These are phyloP conservation scores for Tinea semifulvella DNA, from an alignment of 2,888 invertebrate species.

Conservation along the genomic window DNA sequence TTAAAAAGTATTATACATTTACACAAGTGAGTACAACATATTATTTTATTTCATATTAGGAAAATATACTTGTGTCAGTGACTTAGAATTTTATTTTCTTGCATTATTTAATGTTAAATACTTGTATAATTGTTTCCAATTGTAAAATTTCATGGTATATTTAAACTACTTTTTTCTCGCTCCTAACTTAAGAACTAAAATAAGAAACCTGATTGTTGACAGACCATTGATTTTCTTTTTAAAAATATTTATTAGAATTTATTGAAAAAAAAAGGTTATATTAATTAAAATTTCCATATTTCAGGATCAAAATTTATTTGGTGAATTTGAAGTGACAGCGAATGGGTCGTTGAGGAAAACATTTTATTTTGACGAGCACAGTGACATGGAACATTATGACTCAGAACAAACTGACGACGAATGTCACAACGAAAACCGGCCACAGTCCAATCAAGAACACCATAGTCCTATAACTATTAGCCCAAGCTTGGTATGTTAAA, in stretches of 20 bases:
- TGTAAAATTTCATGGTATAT: no score
- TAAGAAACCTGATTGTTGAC: no score
- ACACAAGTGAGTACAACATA: slow-evolving; percentile 35
- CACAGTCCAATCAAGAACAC: slow-evolving; percentile 39
- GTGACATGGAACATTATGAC: slow-evolving; percentile 52
- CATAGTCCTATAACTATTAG: slow-evolving; percentile 47
- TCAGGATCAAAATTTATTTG: slow-evolving; percentile 49
- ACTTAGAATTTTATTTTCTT: background rate
- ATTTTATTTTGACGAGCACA: slow-evolving; percentile 52
- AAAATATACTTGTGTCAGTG: background rate
- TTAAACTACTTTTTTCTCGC: no score
- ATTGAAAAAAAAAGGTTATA: background rate
- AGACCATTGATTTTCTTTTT: no score
- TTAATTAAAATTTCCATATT: background rate
- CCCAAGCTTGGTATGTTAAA: slow-evolving; percentile 53
- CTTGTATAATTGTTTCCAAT: no score
- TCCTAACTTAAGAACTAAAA: no score
- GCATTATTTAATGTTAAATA: no score
- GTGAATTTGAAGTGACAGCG: slow-evolving; percentile 52
- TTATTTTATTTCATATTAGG: background rate
- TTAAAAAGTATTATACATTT: slow-evolving; percentile 70
- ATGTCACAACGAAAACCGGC: slow-evolving; percentile 30
- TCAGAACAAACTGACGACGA: slow-evolving; percentile 58
- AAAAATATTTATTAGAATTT: no score
- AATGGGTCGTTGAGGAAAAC: slow-evolving; percentile 53